Evolutionary conservation across 2,888 invertebrate species (phyloP), one percentile per base, ranked within the genome.

Genomic region (Athalia circularis): DNA sequence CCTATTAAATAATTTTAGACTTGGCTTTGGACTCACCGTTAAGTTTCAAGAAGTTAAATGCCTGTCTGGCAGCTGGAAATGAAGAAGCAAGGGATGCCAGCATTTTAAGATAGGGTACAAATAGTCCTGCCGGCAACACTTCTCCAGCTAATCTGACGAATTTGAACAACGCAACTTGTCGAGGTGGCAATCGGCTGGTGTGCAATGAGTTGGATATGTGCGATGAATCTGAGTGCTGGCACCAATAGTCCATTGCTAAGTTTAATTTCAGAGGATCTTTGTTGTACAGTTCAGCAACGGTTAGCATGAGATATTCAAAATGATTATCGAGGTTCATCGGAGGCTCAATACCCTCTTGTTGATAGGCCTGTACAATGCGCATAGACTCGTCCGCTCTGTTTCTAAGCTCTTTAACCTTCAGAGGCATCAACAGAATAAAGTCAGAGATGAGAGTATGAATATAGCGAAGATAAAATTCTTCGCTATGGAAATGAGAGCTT

Each of bases 371-470:
- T 62, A 95, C 94, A 0, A 96, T 95, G 79, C 96, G 93, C 11
- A 96, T 95, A 2, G 95, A 95, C 90, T 99, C 98, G 90, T 98
- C 98, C 0, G 97, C 98, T 84, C 96, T 92, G 85, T 94, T 95
- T 70, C 96, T 92, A 80, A 97, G 90, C 88, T 96, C 96, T 84
- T 96, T 96, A 0, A 96, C 94, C 93, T 98, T 98, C 68, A 97
- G 93, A 77, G 98, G 98, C 96, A 98, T 96, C 77, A 96, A 93
- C 81, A 96, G 95, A 68, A 99, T 96, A 86, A 99, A 98, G 91
- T 98, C 98, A 0, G 97, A 96, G 76, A 98, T 92, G 7, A 98
- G 91, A 13, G 94, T 93, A 91, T 99, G 98, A 65, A 98, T 91
- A 65, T 96, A 93, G 43, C 96, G 93, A 84, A 96, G 92, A 86